Base-by-base conservation (phyloP, 2,797 vertebrate species). In the Halcyon chelicuti region DNA sequence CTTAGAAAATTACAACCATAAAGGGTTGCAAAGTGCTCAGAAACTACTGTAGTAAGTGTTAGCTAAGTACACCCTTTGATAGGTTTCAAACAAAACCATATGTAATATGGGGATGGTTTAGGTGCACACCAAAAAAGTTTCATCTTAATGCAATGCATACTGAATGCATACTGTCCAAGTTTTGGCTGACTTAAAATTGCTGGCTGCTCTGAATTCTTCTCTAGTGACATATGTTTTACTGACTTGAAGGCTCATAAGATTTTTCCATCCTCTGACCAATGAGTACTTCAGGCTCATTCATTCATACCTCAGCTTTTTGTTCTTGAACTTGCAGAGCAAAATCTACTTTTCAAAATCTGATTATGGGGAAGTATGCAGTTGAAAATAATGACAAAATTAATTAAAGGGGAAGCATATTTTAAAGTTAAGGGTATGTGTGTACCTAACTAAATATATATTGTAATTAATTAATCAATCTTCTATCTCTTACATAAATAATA, bases 401-500 rank as follows among this genome's bases (percentile, higher is more conserved):
- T 51, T 19, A 88, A 66, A 81, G 8, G 4, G 19, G n/a, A 76
- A 90, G 28, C 31, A 78, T 37, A 47, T 87, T 92, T 86, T 44
- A 70, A 90, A 71, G 39, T 52, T 7, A 40, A 83, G 47, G 13
- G 31, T 21, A 44, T 47, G 46, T 21, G 28, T 61, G 18, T 62
- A 88, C 70, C 73, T 86, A 62, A 63, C 35, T 76, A 84, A 72
- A 78, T 51, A 40, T 5, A 3, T 17, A 14, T 7, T 58, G 37
- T 66, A 86, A 86, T 73, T 93, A 85, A 60, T 82, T 68, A 76
- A 81, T n/a, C 12, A 76, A 81, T n/a, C 12, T 9, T 84, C 0
- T 51, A 54, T 92, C 33, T 86, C 8, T 66, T 86, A 20, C n/a
- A 81, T 61, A 84, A 95, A 66, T 75, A 75, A 40, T 74, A 49